phyloP scores from a whole-genome alignment of 2,888 invertebrate genomes.

The Pogonocherus hispidulus region DNA sequence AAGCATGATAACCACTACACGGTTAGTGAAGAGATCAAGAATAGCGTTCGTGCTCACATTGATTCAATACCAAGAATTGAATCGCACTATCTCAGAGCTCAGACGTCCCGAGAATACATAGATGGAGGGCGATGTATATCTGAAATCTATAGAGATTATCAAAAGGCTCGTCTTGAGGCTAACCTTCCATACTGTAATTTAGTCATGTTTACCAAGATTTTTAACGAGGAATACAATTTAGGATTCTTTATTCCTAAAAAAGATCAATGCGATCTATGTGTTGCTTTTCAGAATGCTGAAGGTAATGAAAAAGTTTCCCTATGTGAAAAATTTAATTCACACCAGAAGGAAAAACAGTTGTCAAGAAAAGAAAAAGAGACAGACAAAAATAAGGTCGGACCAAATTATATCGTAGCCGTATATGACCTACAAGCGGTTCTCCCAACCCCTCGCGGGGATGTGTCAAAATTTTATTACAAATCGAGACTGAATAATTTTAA shows the following conservation, averaged over 20 bases:
- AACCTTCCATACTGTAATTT: slow-evolving; percentile 42
- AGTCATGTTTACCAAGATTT: slow-evolving; percentile 54
- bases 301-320: slow-evolving; percentile 49
- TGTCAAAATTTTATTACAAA: too few species aligned
- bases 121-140: slow-evolving; percentile 12
- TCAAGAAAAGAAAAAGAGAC: slow-evolving; percentile 9
- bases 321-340: slow-evolving; percentile 30
- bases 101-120: slow-evolving; percentile 11
- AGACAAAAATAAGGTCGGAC: too few species aligned
- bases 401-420: too few species aligned
- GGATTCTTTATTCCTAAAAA: slow-evolving; percentile 51
- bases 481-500: too few species aligned
- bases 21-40: slow-evolving; percentile 20
- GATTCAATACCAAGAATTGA: slow-evolving; percentile 28
- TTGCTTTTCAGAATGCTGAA: slow-evolving; percentile 52
- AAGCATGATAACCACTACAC: too few species aligned
- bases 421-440: too few species aligned
- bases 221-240: slow-evolving; percentile 57
- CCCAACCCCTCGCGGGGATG: too few species aligned
- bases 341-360: slow-evolving; percentile 10
- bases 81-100: slow-evolving; percentile 17
- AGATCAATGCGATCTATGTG: slow-evolving; percentile 57
- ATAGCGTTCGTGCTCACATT: slow-evolving; percentile 21
- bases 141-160: slow-evolving; percentile 29
- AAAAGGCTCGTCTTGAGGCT: slow-evolving; percentile 6